Percentiles rank a stretch among this genome's conserved stretches.
These are phyloP conservation scores for Cyphomyrmex costatus DNA, from an alignment of 1,140 invertebrate species.

Conservation along the genomic window DNA sequence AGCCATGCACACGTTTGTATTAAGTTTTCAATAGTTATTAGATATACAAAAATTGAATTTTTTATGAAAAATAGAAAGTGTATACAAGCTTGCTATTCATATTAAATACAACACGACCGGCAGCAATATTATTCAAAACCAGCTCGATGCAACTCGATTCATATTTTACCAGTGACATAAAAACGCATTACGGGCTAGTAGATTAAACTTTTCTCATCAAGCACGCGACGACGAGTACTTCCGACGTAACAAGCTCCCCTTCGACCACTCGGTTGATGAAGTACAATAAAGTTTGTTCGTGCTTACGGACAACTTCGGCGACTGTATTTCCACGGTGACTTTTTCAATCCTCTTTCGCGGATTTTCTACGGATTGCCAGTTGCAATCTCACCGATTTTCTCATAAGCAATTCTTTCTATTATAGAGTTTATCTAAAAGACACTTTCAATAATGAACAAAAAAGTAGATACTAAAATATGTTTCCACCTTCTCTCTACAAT, in stretches of 20 bases:
- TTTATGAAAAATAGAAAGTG: neutral
- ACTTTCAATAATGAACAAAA: slow-evolving; percentile 39
- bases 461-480: slow-evolving; percentile 42
- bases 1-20: neutral
- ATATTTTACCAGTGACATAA: slow-evolving; percentile 71
- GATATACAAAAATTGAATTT: neutral
- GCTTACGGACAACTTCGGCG: slow-evolving; percentile 70
- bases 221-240: slow-evolving; percentile 43
- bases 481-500: neutral
- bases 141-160: slow-evolving; percentile 38
- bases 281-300: slow-evolving; percentile 69
- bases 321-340: slow-evolving; percentile 30
- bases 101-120: neutral
- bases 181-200: slow-evolving; percentile 70
- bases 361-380: slow-evolving; percentile 34
- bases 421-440: slow-evolving; percentile 61
- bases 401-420: slow-evolving; percentile 40
- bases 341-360: slow-evolving; percentile 42
- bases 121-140: slow-evolving; percentile 52
- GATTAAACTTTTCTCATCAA: slow-evolving; percentile 78
- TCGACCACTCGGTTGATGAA: slow-evolving; percentile 65
- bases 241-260: slow-evolving; percentile 62
- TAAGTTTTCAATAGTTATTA: neutral
- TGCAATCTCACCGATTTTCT: slow-evolving; percentile 57
- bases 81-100: neutral